These are phyloP conservation scores for Gallinago paraguaiae DNA, from an alignment of 2,113 vertebrate genomes.

Conservation along the genomic window DNA sequence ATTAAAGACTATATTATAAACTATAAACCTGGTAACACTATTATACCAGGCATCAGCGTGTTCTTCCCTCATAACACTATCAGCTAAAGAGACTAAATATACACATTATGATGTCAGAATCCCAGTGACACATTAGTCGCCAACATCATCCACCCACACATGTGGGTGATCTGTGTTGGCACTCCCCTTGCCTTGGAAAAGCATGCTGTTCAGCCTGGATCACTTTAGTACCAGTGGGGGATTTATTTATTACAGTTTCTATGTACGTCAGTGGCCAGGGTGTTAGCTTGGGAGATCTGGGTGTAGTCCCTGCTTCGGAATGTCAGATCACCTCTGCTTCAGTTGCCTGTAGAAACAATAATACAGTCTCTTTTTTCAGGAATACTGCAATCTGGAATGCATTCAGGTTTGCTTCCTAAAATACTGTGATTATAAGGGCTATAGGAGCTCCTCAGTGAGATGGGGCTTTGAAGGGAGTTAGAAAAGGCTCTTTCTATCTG, in stretches of 20 bases:
- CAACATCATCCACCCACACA: neutral
- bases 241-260: neutral
- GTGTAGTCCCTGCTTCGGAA: neutral
- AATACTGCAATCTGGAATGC: rapidly evolving
- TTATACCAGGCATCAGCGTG: neutral
- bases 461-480: neutral
- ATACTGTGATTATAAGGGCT: neutral
- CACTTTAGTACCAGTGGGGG: neutral
- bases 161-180: neutral
- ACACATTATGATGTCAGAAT: neutral
- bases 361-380: neutral
- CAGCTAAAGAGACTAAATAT: neutral
- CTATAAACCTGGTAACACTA: neutral
- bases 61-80: neutral
- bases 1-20: neutral
- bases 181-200: neutral
- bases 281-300: neutral
- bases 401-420: neutral
- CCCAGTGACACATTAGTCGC: neutral
- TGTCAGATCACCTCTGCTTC: neutral
- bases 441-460: neutral
- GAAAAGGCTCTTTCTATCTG: too few relatives aligned
- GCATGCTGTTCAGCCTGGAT: neutral
- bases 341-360: neutral
- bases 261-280: neutral